Base-by-base conservation (phyloP, 2,888 invertebrate genomes). In the Steromphala cineraria region DNA sequence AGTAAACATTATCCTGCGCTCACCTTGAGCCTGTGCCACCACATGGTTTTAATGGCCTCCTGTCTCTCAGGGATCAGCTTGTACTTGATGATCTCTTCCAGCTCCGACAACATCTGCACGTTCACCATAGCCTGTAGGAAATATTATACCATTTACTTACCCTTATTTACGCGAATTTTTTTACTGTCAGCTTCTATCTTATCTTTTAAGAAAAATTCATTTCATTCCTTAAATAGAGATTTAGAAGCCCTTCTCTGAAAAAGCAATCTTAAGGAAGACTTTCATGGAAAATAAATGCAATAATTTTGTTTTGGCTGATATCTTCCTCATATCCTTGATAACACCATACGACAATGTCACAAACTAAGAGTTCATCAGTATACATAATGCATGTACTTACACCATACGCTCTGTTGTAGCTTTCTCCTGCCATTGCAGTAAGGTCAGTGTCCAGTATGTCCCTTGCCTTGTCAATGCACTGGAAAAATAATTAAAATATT, bases 41-140 rank as follows among this genome's bases (percentile, higher is more conserved):
- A 93, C 91, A 93, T 93, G 40, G 88, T 95, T 82, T 96, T 95
- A 75, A 98, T 96, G 1, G 96, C 95, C 53, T 96, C 95, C 78
- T 98, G 95, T 75, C 98, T 95, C 92, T 99, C 99, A 0, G 96
- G 96, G 19, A 98, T 96, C 55, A 98, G 94, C 93, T 98, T 98
- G 93, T 97, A 99, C 88, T 98, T 98, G 79, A 99, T 98, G 0
- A 98, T 97, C 94, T 99, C 99, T 93, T 99, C 99, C 80, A 99
- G 94, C 93, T 99, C 99, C 0, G 98, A 97, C 78, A 99, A 94
- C 95, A 99, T 97, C 93, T 99, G 99, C 0, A 98, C 99, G 87
- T 97, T 97, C 0, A 99, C 98, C 96, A 99, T 97, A 83, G 94
- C 88, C 94, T 93, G 81, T 0, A 83, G 75, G 71, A 75, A 62